Evolutionary conservation across 2,888 invertebrate genomes (phyloP), one percentile per base, ranked within the genome.

Genomic region (Hydraecia micacea): DNA sequence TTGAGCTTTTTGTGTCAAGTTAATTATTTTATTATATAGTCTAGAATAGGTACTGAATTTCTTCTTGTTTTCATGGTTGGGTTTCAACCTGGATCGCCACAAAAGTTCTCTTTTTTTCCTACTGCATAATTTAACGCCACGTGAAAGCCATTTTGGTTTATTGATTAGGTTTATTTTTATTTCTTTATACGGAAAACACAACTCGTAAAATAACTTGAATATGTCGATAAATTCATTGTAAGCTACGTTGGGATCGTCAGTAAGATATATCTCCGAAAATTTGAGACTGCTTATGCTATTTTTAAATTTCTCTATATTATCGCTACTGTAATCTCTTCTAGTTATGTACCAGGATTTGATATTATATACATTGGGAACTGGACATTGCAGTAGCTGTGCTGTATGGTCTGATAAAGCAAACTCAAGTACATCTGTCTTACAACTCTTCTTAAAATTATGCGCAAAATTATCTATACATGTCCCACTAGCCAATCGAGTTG

Each of bases 381-480:
- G 52, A 8, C 52, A 52, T 28, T 28, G 15, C 15, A 60, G 63
- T 21, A 52, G 21, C 52, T 52, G 52, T 52, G 63, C 36, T 63
- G 36, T 25, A 65, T 65, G 25, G 25, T 65, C 65, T 6, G 65
- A 65, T 6, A 65, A 65, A 4, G 42, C 66, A 46, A 66, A 66
- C 8, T 65, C 65, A 9, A 65, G 25, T 3, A 39, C 66, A 15
- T 66, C 42, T 8, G 42, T n/a, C 15, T 42, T 42, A n/a, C 42
- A 42, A n/a, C 8, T 21, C 28, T 49, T 49, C 11, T 68, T 68
- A 68, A 68, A 68, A 55, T 69, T 69, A 55, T 69, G 69, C 52
- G 52, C 55, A 69, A 55, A 70, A 70, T 70, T 42, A 28, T 70
- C 55, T n/a, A 58, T 39, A 6, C 58, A 70, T 11, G 70, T 70